These are phyloP conservation scores for Thumatha senex DNA, from an alignment of 2,888 invertebrate species.

Conservation along the genomic window DNA sequence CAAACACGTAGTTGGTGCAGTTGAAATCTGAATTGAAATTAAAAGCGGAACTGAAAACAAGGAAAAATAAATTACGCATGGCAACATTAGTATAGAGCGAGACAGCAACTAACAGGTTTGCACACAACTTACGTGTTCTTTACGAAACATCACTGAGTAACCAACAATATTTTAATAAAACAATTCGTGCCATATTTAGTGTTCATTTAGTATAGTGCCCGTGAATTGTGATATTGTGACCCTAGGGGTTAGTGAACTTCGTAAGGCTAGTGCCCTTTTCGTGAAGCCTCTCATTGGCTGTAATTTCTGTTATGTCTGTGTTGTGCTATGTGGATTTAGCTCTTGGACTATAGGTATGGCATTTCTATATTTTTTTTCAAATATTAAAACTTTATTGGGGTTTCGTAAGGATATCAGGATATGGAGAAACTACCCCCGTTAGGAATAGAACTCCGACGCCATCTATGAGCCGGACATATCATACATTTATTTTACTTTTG, in stretches of 20 bases:
- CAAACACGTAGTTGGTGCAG: too few relatives aligned
- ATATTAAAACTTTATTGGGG: background rate
- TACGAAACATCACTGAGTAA: constrained; percentile 50
- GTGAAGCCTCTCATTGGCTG: constrained; percentile 10
- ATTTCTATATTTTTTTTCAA: background rate
- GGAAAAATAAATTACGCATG: constrained; percentile 18
- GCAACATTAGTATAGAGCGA: constrained; percentile 64
- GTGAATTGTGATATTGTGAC: constrained; percentile 47
- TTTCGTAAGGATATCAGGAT: background rate
- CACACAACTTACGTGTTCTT: constrained; percentile 54
- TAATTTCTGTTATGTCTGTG: constrained; percentile 13
- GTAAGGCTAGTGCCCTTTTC: constrained; percentile 61
- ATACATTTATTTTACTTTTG: background rate
- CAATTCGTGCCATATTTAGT: constrained; percentile 46
- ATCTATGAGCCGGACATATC: constrained; percentile 2
- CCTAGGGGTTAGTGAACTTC: constrained; percentile 69
- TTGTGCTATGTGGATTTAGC: constrained; percentile 7
- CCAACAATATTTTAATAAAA: constrained; percentile 64
- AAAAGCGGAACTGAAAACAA: background rate
- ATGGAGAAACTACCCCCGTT: background rate
- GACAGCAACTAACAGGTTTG: constrained; percentile 70
- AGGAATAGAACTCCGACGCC: background rate
- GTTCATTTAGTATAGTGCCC: constrained; percentile 35
- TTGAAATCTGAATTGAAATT: too few relatives aligned
- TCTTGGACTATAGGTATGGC: constrained; percentile 9